Percentiles rank a stretch among this genome's conserved stretches.
Evolutionary conservation across 2,888 invertebrate species (phyloP).

Genomic region (Thelaira solivaga): DNA sequence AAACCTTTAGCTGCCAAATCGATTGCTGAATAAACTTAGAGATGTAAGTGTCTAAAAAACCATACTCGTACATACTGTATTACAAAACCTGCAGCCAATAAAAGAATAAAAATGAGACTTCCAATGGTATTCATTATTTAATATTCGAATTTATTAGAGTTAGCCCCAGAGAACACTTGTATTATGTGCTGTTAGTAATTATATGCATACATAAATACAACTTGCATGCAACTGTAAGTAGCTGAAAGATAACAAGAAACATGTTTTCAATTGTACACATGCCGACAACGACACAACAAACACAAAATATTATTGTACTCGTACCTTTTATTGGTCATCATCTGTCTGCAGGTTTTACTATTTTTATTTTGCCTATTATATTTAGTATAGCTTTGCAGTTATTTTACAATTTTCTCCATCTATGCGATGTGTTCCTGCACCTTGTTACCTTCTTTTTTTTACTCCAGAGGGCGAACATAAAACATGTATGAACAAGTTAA

Average conservation of each 20-base stretch:
- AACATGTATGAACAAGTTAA: slow-evolving; percentile 55
- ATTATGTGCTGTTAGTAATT: too few species aligned
- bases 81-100: too few species aligned
- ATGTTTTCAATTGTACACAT: slow-evolving; percentile 38
- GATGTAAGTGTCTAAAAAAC: too few species aligned
- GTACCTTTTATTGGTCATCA: slow-evolving; percentile 52
- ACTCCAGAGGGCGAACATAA: slow-evolving; percentile 52
- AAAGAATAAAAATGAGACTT: too few species aligned
- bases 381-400: slow-evolving; percentile 23
- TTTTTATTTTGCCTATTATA: slow-evolving; percentile 47
- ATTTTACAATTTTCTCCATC: slow-evolving; percentile 4
- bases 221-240: neutral
- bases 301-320: neutral
- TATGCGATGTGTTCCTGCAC: slow-evolving; percentile 38
- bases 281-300: slow-evolving; percentile 25
- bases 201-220: neutral
- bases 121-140: too few species aligned
- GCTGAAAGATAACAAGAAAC: slow-evolving; percentile 10
- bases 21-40: too few species aligned
- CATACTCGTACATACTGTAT: too few species aligned
- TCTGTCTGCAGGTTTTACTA: slow-evolving; percentile 52
- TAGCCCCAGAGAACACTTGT: too few species aligned
- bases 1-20: too few species aligned
- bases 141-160: too few species aligned
- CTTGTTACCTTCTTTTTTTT: slow-evolving; percentile 44